phyloP scores from a whole-genome alignment of 37 sponge, comb jelly and placozoan genomes.

The Tethya wilhelma region DNA sequence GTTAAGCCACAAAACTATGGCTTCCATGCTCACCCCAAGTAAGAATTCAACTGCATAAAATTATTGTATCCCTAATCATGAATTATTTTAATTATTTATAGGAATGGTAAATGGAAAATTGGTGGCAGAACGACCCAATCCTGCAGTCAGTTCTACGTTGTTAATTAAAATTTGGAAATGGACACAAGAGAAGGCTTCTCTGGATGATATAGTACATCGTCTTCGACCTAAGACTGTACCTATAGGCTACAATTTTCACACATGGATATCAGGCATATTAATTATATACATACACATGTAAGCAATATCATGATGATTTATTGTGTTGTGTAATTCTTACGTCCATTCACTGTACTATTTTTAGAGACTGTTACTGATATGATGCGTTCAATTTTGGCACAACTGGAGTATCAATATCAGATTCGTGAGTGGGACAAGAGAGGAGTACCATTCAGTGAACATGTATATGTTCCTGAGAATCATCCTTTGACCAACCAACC shows the following conservation, averaged over 20 bases:
- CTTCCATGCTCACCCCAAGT: neutral
- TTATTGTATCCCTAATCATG: neutral
- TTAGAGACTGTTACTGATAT: conserved; percentile 9
- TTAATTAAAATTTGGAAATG: conserved; percentile 15
- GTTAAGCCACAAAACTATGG: neutral
- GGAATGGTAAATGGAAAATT: conserved; percentile 5
- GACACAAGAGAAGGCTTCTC: neutral
- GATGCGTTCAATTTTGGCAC: conserved; percentile 4
- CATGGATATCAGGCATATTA: conserved; percentile 29
- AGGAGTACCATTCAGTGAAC: conserved; percentile 4
- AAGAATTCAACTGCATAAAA: neutral
- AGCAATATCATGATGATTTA: neutral
- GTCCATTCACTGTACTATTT: neutral
- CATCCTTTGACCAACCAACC: neutral
- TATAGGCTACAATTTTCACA: conserved; percentile 25
- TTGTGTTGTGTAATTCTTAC: neutral
- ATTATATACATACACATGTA: too few relatives aligned
- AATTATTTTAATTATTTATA: neutral
- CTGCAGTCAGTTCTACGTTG: conserved; percentile 6
- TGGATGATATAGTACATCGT: neutral
- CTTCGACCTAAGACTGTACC: conserved; percentile 42
- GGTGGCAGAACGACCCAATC: conserved; percentile 9
- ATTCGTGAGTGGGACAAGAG: neutral
- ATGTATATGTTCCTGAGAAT: conserved; percentile 7
- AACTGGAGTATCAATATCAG: neutral